Evolutionary conservation across 2,797 vertebrate species (phyloP).

Genomic region (Sylvilagus floridanus): DNA sequence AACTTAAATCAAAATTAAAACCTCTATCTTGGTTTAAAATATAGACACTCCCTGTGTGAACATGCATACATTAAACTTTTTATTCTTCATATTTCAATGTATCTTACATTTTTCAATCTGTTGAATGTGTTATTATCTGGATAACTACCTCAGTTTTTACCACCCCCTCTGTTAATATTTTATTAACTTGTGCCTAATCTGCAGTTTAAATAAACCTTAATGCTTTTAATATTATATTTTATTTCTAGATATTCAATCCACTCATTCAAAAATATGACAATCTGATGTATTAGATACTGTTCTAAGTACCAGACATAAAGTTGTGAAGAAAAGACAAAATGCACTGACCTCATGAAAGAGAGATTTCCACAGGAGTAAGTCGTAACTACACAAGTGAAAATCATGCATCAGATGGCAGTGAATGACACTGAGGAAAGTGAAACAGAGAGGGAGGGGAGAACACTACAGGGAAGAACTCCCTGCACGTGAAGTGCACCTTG

Average conservation of each 20-base stretch:
- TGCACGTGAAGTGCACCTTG: too few relatives aligned
- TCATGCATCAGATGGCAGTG: neutral
- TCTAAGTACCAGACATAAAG: neutral
- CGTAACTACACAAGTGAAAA: neutral
- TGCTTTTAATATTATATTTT: neutral
- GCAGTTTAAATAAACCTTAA: neutral
- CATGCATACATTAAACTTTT: neutral
- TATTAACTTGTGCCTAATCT: neutral
- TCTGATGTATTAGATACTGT: neutral
- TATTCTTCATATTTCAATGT: neutral
- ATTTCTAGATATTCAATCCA: neutral
- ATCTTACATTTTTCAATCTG: neutral
- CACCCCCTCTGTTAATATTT: neutral
- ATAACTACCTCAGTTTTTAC: neutral
- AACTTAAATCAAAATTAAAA: neutral
- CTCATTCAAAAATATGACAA: neutral
- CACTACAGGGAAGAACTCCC: rapidly evolving
- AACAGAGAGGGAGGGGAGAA: neutral
- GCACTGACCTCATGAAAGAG: neutral
- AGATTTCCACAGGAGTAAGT: neutral
- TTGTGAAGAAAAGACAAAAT: neutral
- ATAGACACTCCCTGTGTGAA: neutral
- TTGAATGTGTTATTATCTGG: neutral
- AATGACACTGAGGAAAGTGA: neutral
- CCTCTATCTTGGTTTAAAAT: neutral